A percentile compares a stretch with the other conserved stretches of the same genome.
Conservation (phyloP, 2,797 vertebrate species). For the Triplophysa bombifrons region DNA sequence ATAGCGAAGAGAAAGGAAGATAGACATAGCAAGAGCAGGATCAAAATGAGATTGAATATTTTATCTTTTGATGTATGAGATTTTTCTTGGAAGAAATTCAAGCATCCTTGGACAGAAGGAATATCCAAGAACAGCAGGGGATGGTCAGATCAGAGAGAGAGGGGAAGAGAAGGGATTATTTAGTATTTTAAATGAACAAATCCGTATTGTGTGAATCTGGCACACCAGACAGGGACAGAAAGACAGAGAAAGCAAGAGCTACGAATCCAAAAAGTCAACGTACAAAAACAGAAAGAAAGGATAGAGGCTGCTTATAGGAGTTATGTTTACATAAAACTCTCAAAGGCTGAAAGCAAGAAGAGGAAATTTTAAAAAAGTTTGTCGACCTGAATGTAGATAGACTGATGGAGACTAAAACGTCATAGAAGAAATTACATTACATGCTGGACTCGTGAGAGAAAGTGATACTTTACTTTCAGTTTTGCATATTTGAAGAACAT, state of each 20-base stretch:
- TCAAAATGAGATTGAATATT: neutral
- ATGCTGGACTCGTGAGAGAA: neutral
- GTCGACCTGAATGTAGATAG: neutral
- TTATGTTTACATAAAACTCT: neutral
- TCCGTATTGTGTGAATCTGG: slow-evolving; percentile 68
- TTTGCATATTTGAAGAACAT: slow-evolving; percentile 5
- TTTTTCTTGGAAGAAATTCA: slow-evolving; percentile 9
- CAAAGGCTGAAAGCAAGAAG: neutral
- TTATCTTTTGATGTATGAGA: slow-evolving; percentile 10
- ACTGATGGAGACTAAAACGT: neutral
- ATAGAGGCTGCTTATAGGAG: neutral
- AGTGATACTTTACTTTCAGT: slow-evolving; percentile 9
- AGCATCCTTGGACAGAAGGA: slow-evolving; percentile 18
- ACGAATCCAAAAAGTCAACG: slow-evolving; percentile 22
- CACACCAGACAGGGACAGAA: slow-evolving; percentile 45
- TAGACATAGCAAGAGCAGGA: neutral
- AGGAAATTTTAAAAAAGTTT: neutral
- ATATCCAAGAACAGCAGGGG: slow-evolving; percentile 31
- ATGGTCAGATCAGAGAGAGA: slow-evolving; percentile 18
- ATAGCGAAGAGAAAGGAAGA: neutral
- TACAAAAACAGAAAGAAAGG: neutral
- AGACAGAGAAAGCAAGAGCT: slow-evolving; percentile 35
- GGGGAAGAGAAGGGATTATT: slow-evolving; percentile 67
- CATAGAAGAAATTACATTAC: neutral
- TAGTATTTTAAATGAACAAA: slow-evolving; percentile 70